phyloP scores from a whole-genome alignment of 1,140 invertebrate species.

The Caenorhabditis inopinata region DNA sequence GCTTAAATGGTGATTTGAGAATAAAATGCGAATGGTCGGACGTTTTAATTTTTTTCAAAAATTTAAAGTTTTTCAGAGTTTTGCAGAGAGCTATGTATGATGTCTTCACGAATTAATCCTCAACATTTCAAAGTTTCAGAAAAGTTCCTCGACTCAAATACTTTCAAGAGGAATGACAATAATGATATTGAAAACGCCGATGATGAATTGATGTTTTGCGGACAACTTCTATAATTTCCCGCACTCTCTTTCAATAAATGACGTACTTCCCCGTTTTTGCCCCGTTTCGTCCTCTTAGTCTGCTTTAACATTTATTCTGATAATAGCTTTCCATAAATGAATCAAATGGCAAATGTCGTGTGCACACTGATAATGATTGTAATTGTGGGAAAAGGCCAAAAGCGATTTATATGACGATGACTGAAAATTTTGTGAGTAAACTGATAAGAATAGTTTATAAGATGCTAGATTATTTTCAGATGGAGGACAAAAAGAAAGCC shows the following conservation, averaged over 20 bases:
- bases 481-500: not conserved
- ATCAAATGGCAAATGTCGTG: slow-evolving; percentile 22
- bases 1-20: no score
- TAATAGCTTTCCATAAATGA: not conserved
- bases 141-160: not conserved
- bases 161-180: not conserved
- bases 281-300: no score
- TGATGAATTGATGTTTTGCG: slow-evolving; percentile 3
- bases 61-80: no score
- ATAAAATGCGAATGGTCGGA: no score
- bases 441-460: slow-evolving; percentile 24
- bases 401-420: not conserved
- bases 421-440: not conserved
- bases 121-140: not conserved
- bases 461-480: not conserved
- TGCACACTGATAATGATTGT: slow-evolving; percentile 14
- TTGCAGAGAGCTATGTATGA: no score
- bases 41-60: no score
- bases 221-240: not conserved
- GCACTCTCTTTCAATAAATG: not conserved
- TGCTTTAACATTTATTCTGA: not conserved
- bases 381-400: slow-evolving; percentile 20
- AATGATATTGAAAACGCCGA: not conserved
- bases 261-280: no score
- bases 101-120: no score